These are phyloP conservation scores for Campoplex nolae DNA, from an alignment of 2,888 invertebrate species.

Conservation along the genomic window DNA sequence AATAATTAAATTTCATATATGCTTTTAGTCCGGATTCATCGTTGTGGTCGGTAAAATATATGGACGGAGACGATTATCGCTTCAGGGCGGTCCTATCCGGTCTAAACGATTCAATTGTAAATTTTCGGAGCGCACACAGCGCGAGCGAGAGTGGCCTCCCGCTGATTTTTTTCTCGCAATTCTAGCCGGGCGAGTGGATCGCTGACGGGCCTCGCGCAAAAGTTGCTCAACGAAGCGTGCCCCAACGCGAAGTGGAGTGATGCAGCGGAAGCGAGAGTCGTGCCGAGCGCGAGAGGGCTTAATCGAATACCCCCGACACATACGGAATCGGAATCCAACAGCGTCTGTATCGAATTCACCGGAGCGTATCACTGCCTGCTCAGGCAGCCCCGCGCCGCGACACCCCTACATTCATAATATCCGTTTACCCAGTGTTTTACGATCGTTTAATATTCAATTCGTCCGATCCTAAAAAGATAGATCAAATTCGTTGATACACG, in stretches of 20 bases:
- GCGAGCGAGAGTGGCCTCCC: constrained; percentile 43
- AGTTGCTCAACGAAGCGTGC: constrained; percentile 62
- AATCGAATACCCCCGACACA: constrained; percentile 58
- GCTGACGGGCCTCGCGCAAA: constrained; percentile 52
- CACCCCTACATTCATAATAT: constrained; percentile 46
- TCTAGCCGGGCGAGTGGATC: constrained; percentile 53
- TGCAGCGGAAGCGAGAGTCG: constrained; percentile 40
- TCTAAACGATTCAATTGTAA: constrained; percentile 68
- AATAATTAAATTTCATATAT: constrained; percentile 62
- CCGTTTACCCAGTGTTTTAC: constrained; percentile 38
- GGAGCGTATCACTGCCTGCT: constrained; percentile 43
- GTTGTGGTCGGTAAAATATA: background rate
- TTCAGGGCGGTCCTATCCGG: constrained; percentile 36
- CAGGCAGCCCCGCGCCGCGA: constrained; percentile 1
- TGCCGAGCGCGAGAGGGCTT: constrained; percentile 41
- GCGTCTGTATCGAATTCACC: constrained; percentile 50
- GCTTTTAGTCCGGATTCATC: background rate
- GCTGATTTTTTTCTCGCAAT: constrained; percentile 61
- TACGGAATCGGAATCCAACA: background rate
- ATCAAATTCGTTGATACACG: background rate
- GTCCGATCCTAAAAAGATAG: background rate
- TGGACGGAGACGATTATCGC: constrained; percentile 14
- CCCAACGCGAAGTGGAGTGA: constrained; percentile 20
- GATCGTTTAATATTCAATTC: constrained; percentile 42
- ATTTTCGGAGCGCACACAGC: constrained; percentile 35